Base-by-base conservation (phyloP, 2,797 vertebrate genomes). In the Halcyon leucocephala region DNA sequence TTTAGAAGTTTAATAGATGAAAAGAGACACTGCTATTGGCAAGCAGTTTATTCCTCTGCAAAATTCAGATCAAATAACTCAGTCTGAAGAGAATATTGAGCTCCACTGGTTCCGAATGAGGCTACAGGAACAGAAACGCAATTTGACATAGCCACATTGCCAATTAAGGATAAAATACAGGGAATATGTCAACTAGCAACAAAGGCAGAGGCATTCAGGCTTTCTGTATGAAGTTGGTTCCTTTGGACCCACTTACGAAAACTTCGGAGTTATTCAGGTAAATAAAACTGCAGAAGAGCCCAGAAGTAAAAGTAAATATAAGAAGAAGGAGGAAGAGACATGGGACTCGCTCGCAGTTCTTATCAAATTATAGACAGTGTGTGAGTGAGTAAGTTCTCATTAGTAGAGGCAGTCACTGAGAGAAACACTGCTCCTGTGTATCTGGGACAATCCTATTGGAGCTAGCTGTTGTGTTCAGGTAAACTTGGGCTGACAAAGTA, bases 141-240 rank as follows among this genome's bases (percentile, higher is more conserved):
- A 96, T 93, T 86, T 89, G 91, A 96, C 92, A 88, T 4, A 77
- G 93, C 42, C 81, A 92, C 62, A 74, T 37, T 78, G 89, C 95
- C 96, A 96, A 96, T 97, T 97, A 97, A 92, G 88, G 91, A 70
- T 82, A 83, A 91, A 89, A 89, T 54, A 94, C 72, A 89, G 91
- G 89, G 84, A 95, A 93, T 76, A 83, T 86, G 92, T 88, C 92
- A 93, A 80, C 87, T 29, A 78, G 78, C 72, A 93, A 90, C 86
- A 90, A 82, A 96, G 83, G 86, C 78, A 93, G 78, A 87, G 72
- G 48, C 48, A 85, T 86, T 71, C 65, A 69, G 86, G 60, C 54
- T 90, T 84, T 70, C 73, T 57, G 24, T 62, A 73, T 64, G 79
- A 94, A 93, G 79, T 31, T 70, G 84, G 86, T 87, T 96, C 96